Conservation (phyloP, 2,888 invertebrate species). For the Axea sp. region DNA sequence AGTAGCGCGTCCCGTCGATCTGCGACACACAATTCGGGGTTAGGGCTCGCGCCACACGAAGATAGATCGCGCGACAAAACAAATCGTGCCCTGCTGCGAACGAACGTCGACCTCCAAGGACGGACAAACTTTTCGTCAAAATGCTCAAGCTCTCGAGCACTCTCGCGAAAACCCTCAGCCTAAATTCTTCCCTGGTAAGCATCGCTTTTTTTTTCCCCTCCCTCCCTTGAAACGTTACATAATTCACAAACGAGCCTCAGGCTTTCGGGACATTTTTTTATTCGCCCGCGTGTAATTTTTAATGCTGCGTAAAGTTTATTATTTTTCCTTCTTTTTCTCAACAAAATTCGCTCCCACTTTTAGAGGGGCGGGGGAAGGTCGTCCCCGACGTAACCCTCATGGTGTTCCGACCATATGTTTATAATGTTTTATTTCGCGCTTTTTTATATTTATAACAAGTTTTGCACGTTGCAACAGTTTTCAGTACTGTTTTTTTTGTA, state of each 20-base stretch:
- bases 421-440: no score
- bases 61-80: no score
- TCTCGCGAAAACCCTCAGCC: constrained; percentile 27
- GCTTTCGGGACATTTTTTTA: constrained; percentile 2
- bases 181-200: constrained; percentile 22
- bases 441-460: no score
- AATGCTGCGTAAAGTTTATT: no score
- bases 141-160: constrained; percentile 29
- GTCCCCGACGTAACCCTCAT: no score
- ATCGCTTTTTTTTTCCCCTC: constrained; percentile 1
- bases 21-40: constrained; percentile 26
- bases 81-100: constrained; percentile 1
- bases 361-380: no score
- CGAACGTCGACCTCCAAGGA: not conserved
- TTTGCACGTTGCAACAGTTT: no score
- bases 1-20: constrained; percentile 12
- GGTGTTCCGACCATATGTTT: no score
- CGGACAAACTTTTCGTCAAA: not conserved
- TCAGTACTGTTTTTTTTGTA: no score
- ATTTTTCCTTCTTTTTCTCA: no score
- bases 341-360: no score
- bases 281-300: no score
- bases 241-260: not conserved
- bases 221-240: constrained; percentile 5
- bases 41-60: constrained; percentile 25